Evolutionary conservation across 2,888 invertebrate species (phyloP), one percentile per base, ranked within the genome.

Genomic region (Xestia c-nigrum): DNA sequence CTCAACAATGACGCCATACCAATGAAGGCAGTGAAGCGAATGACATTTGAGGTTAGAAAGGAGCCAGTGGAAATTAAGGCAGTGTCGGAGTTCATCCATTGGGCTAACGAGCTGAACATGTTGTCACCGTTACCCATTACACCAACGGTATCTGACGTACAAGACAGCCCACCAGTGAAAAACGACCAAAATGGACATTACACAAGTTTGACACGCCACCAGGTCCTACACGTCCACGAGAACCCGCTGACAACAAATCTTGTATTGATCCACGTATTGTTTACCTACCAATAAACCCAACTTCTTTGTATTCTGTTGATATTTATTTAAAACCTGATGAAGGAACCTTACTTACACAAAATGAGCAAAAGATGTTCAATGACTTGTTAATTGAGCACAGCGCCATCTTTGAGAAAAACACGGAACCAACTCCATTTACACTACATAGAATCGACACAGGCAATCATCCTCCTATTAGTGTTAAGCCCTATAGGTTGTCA

Each of bases 401-500:
- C 46, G 46, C 12, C 46, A 47, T 47, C 46, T 47, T 76, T 70
- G 57, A 52, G 40, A 69, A 67, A 52, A 75, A 74, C 52, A 52
- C 24, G 3, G 61, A 52, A 47, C 46, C 14, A 47, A 47, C 46
- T 47, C 72, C 75, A 59, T 61, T 61, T 38, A 72, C 80, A 72
- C 68, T 80, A 78, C 83, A 84, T 72, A 72, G 67, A 64, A 83
- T 83, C 38, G 80, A 83, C 61, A 85, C 78, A 65, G 78, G 81
- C n/a, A 63, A 50, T 72, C 81, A 83, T 68, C n/a, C 50, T 38
- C 80, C 83, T 31, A 83, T 85, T 21, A 63, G 65, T 21, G 55
- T 78, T 31, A 70, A 70, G 61, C 83, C 80, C 14, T 80, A 76
- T 74, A 61, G 76, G 46, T 72, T 80, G 31, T 76, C 80, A 24